Percentiles rank a stretch among this genome's conserved stretches.
Conservation (phyloP, 1,140 invertebrate genomes). For the Drosophila tsacasi region DNA sequence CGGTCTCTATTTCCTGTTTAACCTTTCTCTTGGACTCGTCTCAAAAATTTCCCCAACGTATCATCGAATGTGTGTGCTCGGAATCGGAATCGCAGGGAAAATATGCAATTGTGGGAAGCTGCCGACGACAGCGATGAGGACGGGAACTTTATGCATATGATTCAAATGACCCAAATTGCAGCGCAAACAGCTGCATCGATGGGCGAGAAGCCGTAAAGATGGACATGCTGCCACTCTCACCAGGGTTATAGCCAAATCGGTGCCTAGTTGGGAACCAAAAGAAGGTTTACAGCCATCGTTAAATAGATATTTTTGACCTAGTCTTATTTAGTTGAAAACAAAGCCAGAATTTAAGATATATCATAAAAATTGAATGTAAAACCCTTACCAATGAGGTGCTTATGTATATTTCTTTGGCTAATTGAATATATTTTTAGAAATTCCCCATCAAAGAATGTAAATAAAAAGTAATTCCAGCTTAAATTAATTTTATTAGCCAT, state of each 20-base stretch:
- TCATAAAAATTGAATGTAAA: background rate
- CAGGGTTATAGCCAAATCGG: background rate
- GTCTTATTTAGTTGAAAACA: background rate
- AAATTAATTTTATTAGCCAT: background rate
- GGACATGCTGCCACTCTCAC: conserved; percentile 29
- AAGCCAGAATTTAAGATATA: background rate
- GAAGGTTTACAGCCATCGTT: background rate
- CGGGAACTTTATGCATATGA: conserved; percentile 77
- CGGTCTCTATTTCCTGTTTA: conserved; percentile 76
- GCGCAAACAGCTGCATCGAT: conserved; percentile 68
- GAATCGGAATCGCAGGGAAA: conserved; percentile 44
- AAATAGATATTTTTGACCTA: conserved; percentile 2
- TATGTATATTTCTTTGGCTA: background rate
- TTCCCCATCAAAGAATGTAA: background rate
- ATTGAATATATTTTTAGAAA: background rate
- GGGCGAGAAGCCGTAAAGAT: conserved; percentile 34
- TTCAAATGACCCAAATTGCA: conserved; percentile 80
- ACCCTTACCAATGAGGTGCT: background rate
- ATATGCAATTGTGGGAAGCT: conserved; percentile 62
- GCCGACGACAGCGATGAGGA: background rate
- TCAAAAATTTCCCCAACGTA: conserved; percentile 5
- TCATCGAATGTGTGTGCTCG: conserved; percentile 13
- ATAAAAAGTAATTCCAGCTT: background rate
- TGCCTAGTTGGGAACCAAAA: background rate
- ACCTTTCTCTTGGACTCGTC: conserved; percentile 25